phyloP scores from a whole-genome alignment of 2,113 vertebrate genomes.

The Myotis lucifugus region DNA sequence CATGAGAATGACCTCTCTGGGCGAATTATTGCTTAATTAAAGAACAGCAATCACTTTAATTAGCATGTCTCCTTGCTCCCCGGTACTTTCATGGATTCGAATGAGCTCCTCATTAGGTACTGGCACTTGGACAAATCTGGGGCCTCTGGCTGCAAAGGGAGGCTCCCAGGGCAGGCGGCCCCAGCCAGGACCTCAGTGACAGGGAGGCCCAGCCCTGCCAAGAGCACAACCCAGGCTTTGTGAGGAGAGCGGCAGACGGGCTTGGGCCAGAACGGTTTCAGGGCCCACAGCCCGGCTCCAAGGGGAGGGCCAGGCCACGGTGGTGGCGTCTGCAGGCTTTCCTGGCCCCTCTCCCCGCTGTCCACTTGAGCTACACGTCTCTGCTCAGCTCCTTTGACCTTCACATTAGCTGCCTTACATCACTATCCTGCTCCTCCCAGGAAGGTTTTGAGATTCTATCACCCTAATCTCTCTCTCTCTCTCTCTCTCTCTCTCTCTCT shows the following conservation, averaged over 20 bases:
- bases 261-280: not conserved
- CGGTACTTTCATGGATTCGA: conserved; percentile 87
- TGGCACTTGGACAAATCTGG: conserved; percentile 83
- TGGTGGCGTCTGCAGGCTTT: not conserved
- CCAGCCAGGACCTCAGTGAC: conserved; percentile 46
- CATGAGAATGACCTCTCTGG: conserved; percentile 84
- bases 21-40: conserved; percentile 90
- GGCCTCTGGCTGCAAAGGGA: conserved; percentile 74
- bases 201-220: conserved; percentile 45
- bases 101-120: conserved; percentile 88
- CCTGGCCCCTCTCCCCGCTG: not conserved
- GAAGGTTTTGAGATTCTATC: not conserved
- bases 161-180: conserved; percentile 53
- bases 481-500: not conserved
- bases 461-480: not conserved
- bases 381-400: not conserved
- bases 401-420: not conserved
- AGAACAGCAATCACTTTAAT: conserved; percentile 88
- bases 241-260: conserved; percentile 18
- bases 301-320: not conserved
- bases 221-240: conserved; percentile 71
- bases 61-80: conserved; percentile 87
- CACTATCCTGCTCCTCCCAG: not conserved
- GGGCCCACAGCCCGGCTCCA: not conserved
- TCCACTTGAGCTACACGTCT: not conserved